Base-by-base conservation (phyloP, 2,797 vertebrate species). In the Brachyalestes nurse region DNA sequence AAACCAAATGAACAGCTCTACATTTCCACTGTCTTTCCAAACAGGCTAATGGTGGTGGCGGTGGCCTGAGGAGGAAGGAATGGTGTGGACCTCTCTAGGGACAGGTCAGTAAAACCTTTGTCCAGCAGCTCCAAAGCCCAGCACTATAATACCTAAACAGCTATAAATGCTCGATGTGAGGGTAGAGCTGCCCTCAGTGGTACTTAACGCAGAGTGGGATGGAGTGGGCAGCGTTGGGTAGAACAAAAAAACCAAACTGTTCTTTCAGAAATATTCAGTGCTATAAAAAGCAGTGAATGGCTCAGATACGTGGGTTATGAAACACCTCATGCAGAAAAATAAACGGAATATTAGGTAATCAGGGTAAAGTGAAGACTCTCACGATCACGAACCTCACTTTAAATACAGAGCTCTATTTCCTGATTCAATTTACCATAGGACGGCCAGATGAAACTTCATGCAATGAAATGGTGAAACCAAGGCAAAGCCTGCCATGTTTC, bases 1-100 rank as follows among this genome's bases (percentile, higher is more conserved):
- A 90, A 91, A 91, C 90, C 88, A 90, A 89, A 87, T 89, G 88
- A 92, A 90, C 90, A 85, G 82, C 87, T 87, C 62, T 88, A 82
- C 85, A 78, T 88, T 72, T 79, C 79, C 82, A 91, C 90, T 92
- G 91, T 92, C 60, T 82, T 51, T 71, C 61, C 40, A 64, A 78
- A 78, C 38, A 83, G 28, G 40, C 38, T 45, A 10, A 72, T 49
- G 42, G 40, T 55, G 66, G 19, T 57, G 53, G 40, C 47, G 66
- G 28, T 57, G 53, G 67, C 60, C 82, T 14, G 73, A 79, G 38
- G 62, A 78, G 70, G 67, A 82, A 65, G 74, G 60, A 73, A 66
- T 72, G 72, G 72, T 67, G 75, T 72, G 72, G 83, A 58, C 82
- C 78, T 79, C 67, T 81, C 75, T 42, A 61, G 83, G 55, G 75